Evolutionary conservation across 2,888 invertebrate species (phyloP), one percentile per base, ranked within the genome.

Genomic region (Drosophila pseudotalamancana): DNA sequence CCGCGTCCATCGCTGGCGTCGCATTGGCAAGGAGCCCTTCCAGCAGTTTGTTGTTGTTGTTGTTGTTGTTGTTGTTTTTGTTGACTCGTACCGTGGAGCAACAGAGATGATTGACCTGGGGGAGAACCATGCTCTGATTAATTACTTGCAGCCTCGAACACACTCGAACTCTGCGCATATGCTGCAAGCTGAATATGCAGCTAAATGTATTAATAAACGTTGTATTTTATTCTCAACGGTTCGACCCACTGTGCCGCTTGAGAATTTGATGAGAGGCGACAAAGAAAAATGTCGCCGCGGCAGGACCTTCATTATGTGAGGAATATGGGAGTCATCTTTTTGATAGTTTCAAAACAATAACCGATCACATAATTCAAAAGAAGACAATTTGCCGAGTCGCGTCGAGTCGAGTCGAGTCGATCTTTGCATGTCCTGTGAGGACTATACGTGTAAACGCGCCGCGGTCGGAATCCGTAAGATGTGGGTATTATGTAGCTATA

Each of bases 1-100:
- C 71, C 64, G 65, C 65, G 55, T 76, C 77, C 77, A 72, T 76
- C 59, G 46, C 56, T 72, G 72, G 72, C 72, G 77, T 50, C 72
- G 72, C 66, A 65, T 76, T 76, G 72, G 53, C 66, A 72, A 64
- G 51, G 60, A 72, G 72, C 45, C 77, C 72, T 72, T 65, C 49
- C 55, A 76, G 53, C 66, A 76, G 60, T 55, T 59, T 37, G 39
- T 51, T 45, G 55, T n/a, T n/a, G n/a, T n/a, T n/a, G n/a, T n/a
- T n/a, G n/a, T n/a, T n/a, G n/a, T n/a, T n/a, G n/a, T n/a, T n/a
- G n/a, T n/a, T n/a, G n/a, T n/a, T n/a, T n/a, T n/a, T 23, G 35
- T 35, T 32, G 31, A 35, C n/a, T 34, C 35, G 9, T 8, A 72
- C 77, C 19, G 29, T 72, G 55, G 65, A 43, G 32, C 27, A 25